Base-by-base conservation (phyloP, 2,888 invertebrate genomes). In the Calameuta filiformis region DNA sequence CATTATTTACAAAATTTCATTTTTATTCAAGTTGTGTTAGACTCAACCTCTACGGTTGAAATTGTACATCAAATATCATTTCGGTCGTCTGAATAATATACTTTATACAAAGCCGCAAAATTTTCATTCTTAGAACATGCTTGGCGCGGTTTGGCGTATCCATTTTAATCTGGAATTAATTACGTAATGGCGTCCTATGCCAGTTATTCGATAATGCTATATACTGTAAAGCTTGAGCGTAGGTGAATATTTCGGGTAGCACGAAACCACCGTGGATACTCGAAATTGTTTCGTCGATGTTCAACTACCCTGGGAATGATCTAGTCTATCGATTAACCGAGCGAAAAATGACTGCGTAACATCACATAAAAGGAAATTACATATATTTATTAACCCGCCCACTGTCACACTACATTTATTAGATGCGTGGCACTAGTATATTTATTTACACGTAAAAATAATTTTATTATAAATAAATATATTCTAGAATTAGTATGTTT, bases 161-260 rank as follows among this genome's bases (percentile, higher is more conserved):
- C n/a, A 34, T 35, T 73, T 73, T 73, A 9, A 23, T 30, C 35
- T 12, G 11, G n/a, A 73, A 73, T 73, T 73, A 73, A 73, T 73
- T 73, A 73, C 33, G 74, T 35, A 35, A 35, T 30, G 23, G 23
- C 74, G 34, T 33, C 34, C 31, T 34, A 34, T 34, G 9, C 30
- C 23, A 34, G 35, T 73, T 73, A 73, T 73, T 35, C 74, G 74
- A 33, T 33, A 34, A 34, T n/a, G n/a, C 35, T 34, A 30, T 34
- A 73, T 34, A 34, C 23, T 30, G 74, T 34, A 34, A 34, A 71
- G 71, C 33, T 71, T 71, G 11, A 71, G 33, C 33, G 71, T 30
- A 23, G 23, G 23, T 23, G 40, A 6, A 56, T 56, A 56, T 56
- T 56, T 56, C 40, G 6, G 23, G 23, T 56, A 56, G 40, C 40